These are phyloP conservation scores for Brachypalpus laphriformis DNA, from an alignment of 2,888 invertebrate species.

Conservation along the genomic window DNA sequence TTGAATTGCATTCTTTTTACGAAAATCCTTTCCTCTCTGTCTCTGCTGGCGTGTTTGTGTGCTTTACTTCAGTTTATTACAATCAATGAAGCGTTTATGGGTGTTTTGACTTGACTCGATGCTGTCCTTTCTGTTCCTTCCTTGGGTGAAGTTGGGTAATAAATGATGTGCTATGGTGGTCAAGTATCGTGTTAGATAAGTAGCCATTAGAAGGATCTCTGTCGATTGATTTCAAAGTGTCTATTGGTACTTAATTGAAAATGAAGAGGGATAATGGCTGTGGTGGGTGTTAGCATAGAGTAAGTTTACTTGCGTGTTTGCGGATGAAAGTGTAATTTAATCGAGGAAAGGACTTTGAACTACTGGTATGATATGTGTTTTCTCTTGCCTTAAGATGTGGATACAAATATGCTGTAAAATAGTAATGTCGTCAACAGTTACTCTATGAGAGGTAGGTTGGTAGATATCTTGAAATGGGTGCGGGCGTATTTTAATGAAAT, in stretches of 20 bases:
- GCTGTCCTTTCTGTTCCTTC: not conserved
- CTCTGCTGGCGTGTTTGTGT: not conserved
- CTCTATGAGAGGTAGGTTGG: no score
- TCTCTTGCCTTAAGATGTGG: not conserved
- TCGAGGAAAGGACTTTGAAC: not conserved
- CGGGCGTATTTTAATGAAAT: not conserved
- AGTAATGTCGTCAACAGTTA: no score
- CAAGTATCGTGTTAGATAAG: conserved; percentile 57
- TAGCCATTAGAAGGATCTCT: conserved; percentile 55
- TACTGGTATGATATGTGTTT: no score
- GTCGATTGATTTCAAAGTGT: conserved; percentile 66
- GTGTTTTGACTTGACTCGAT: conserved; percentile 45
- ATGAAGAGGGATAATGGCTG: conserved; percentile 42
- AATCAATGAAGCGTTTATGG: conserved; percentile 67
- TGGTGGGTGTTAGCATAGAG: not conserved
- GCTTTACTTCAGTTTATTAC: conserved; percentile 45
- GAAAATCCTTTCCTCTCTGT: conserved; percentile 3
- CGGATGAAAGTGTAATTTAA: not conserved
- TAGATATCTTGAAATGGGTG: no score
- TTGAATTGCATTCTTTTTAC: conserved; percentile 55
- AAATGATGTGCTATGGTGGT: conserved; percentile 38
- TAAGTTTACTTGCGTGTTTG: not conserved
- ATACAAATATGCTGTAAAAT: not conserved
- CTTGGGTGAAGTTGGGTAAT: not conserved
- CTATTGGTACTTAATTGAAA: conserved; percentile 67